Evolutionary conservation across 2,888 invertebrate genomes (phyloP), one percentile per base, ranked within the genome.

Genomic region (Aromia moschata): DNA sequence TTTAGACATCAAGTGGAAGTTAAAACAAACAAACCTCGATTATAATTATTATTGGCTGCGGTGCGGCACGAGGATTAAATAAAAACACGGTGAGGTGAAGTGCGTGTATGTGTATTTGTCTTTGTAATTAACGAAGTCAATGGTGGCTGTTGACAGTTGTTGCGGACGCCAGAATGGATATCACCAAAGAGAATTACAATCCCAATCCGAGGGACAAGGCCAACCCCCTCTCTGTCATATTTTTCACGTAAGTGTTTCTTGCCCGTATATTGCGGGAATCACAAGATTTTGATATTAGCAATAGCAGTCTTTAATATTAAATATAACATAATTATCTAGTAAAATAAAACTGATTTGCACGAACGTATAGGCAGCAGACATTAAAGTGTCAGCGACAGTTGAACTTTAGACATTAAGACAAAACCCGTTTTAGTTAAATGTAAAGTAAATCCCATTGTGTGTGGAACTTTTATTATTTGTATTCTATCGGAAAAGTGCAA

Each of bases 171-270:
- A 17, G 30, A 47, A 84, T 85, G 84, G 83, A 84, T 71, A 76
- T 79, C 40, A 82, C 81, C 57, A 81, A 80, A 64, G 83, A 83
- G 60, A 75, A 78, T 64, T 66, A 79, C 62, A 83, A 83, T 69
- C 83, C 83, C 10, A 84, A 83, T 75, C 85, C 85, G 0, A 78
- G 81, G 61, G 77, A 81, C 36, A 76, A 75, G 14, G 84, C 85
- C 2, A 85, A 83, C 74, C 74, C 77, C 2, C 62, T 84, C 3
- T 83, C 83, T 36, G 74, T 80, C 58, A 64, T 84, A 25, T 70
- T 83, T 59, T 85, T 85, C 69, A 83, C 83, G 85, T 85, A 74
- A 84, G 84, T 83, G 18, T 38, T 30, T 25, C 2, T 18, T 30
- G 18, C n/a, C n/a, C n/a, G n/a, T n/a, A n/a, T n/a, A n/a, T n/a